Conservation (phyloP, 2,113 vertebrate genomes). For the Heptranchias perlo region DNA sequence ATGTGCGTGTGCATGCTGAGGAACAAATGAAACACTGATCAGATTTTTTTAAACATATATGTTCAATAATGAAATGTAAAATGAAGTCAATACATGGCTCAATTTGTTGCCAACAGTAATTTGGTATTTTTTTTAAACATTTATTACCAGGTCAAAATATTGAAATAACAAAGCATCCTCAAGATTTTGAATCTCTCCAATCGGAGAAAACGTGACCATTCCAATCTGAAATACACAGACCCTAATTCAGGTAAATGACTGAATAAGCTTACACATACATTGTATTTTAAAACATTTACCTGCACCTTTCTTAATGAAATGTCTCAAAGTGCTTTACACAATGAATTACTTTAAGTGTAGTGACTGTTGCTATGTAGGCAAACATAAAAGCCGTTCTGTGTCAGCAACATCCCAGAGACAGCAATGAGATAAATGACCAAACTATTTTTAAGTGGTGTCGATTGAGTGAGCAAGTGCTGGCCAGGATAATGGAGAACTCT, state of each 20-base stretch:
- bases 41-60: neutral
- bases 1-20: conserved; percentile 86
- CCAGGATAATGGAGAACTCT: neutral
- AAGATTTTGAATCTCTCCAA: neutral
- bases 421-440: neutral
- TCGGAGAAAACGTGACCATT: neutral
- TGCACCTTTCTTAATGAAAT: neutral
- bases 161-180: neutral
- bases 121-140: too few species aligned
- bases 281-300: neutral
- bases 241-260: neutral
- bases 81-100: neutral
- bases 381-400: neutral
- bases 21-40: conserved; percentile 41
- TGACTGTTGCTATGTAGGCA: neutral
- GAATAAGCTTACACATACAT: neutral
- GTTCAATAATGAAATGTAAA: neutral
- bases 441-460: neutral
- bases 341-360: neutral
- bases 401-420: neutral
- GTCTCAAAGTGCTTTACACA: neutral
- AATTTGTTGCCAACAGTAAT: neutral
- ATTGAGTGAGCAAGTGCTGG: neutral
- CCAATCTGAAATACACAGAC: neutral
- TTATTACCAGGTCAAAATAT: neutral